phyloP scores from a whole-genome alignment of 2,113 vertebrate species.

The Anguilla japonica region DNA sequence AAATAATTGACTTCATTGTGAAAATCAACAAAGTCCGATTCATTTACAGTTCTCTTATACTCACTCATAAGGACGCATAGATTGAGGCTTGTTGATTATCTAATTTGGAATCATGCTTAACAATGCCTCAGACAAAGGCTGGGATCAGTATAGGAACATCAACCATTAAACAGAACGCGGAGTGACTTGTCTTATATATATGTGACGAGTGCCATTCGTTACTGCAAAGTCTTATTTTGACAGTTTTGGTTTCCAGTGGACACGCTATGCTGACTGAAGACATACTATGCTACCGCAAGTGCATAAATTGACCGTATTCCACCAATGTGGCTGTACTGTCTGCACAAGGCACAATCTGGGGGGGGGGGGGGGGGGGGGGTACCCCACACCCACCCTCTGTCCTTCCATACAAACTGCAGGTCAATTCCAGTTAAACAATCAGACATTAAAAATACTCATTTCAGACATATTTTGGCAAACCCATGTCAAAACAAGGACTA shows the following conservation, averaged over 20 bases:
- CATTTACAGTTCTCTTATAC: constrained; percentile 7
- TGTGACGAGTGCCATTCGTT: background rate
- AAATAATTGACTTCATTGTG: background rate
- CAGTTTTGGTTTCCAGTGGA: background rate
- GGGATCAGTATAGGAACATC: background rate
- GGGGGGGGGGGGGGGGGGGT: constrained; percentile 41
- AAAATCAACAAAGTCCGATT: background rate
- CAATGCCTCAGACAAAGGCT: background rate
- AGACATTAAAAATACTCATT: background rate
- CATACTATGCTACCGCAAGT: constrained; percentile 48
- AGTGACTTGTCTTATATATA: background rate
- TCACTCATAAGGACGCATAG: background rate
- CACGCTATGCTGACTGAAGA: constrained; percentile 49
- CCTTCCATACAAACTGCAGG: constrained; percentile 25
- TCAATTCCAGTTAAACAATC: background rate
- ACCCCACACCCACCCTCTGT: background rate
- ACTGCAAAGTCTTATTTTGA: background rate
- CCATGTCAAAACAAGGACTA: background rate
- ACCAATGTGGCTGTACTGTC: constrained; percentile 60
- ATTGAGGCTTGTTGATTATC: background rate
- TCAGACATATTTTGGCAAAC: background rate
- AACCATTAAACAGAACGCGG: background rate
- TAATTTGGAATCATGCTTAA: background rate
- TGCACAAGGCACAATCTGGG: constrained; percentile 69
- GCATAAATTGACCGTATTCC: constrained; percentile 54